phyloP scores from a whole-genome alignment of 2,888 invertebrate genomes.

The Siphonodentalium dalli region DNA sequence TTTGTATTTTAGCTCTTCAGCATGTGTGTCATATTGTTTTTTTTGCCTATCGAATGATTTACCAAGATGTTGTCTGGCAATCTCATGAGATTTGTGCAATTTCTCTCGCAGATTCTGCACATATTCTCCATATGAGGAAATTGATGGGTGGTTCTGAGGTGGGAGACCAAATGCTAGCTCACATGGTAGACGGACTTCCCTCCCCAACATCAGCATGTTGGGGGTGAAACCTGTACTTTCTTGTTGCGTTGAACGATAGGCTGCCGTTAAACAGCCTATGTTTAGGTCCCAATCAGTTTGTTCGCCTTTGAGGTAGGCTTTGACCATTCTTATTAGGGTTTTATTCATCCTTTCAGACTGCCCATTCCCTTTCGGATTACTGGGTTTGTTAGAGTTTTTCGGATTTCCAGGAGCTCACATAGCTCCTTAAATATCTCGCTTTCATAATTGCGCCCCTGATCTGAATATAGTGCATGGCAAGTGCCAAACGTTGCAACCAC shows the following conservation, averaged over 20 bases:
- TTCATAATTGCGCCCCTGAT: conserved; percentile 29
- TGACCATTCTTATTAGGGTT: conserved; percentile 21
- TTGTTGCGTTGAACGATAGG: conserved; percentile 24
- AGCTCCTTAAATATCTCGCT: conserved; percentile 26
- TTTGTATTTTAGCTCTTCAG: not conserved
- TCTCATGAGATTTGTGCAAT: conserved; percentile 13
- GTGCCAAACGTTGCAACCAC: conserved; percentile 23
- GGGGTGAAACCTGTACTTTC: conserved; percentile 26
- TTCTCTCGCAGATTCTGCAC: conserved; percentile 4
- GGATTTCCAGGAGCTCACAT: conserved; percentile 26
- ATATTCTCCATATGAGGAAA: conserved; percentile 12
- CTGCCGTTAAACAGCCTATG: conserved; percentile 25
- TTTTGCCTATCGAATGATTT: not conserved
- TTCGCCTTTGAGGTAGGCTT: conserved; percentile 21
- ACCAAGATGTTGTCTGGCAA: conserved; percentile 10
- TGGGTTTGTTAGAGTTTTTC: conserved; percentile 23
- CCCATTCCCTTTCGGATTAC: conserved; percentile 28
- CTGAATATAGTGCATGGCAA: conserved; percentile 21
- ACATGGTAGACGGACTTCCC: conserved; percentile 26
- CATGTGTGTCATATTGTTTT: not conserved
- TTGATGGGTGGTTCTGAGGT: not conserved
- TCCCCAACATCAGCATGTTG: conserved; percentile 28
- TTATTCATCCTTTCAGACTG: conserved; percentile 23
- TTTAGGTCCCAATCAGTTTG: conserved; percentile 30
- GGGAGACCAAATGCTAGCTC: conserved; percentile 18